Evolutionary conservation across 2,797 vertebrate species (phyloP), one percentile per base, ranked within the genome.

Genomic region (Cryptoblepharus egeriae): DNA sequence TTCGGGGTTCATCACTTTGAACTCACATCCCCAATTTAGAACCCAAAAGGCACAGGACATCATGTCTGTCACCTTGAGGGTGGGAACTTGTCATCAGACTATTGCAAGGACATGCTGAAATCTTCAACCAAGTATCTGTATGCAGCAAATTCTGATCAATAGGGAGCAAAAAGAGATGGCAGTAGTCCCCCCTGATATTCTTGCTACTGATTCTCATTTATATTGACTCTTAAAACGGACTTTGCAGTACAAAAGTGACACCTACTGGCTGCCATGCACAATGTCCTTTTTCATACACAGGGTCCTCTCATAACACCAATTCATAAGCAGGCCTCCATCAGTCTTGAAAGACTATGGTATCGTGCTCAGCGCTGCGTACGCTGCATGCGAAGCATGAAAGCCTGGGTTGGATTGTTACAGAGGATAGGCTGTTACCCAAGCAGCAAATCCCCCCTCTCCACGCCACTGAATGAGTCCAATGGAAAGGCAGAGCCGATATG

Each of bases 161-260:
- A 68, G n/a, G 28, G 71, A 75, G 55, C 37, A 52, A 45, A 74
- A 18, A 58, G 35, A n/a, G 32, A 28, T 32, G 49, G 30, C n/a
- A 60, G 37, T 42, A 82, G 15, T 28, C 5, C 37, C n/a, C 49
- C 52, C 55, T 60, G 35, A 24, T 45, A 60, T 6, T 30, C 52
- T 24, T 73, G 52, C n/a, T 35, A 65, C n/a, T 10, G 13, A n/a
- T 26, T 39, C 45, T 39, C 30, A 28, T 26, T 32, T 24, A 55
- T 26, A 11, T 20, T 37, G 39, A 74, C 20, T 16, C 45, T 39
- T 70, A 58, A 3, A 24, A 55, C 5, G 42, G 30, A 79, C 63
- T 49, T 69, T 37, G 68, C 77, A 84, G 26, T 84, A 55, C 82
- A 68, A 79, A 84, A 75, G 77, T 74, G 82, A 84, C 70, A 79